These are phyloP conservation scores for Apis mellifera DNA, from an alignment of 1,140 invertebrate genomes.

Conservation along the genomic window Amel_HAv3.1 CM009938.2:3534501-3535000, in stretches of 20 bases:
- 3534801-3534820: not conserved
- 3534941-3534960: conserved; percentile 7
- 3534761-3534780: not conserved
- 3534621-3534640: too few species aligned
- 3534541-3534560: too few species aligned
- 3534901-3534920: conserved; percentile 36
- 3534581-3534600: too few species aligned
- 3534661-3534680: too few species aligned
- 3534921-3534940: conserved; percentile 24
- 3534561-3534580: too few species aligned
- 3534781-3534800: not conserved
- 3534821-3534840: conserved; percentile 39
- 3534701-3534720: too few species aligned
- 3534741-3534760: not conserved
- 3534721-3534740: too few species aligned
- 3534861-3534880: conserved; percentile 40
- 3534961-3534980: not conserved
- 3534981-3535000: not conserved
- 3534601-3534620: too few species aligned
- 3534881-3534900: conserved; percentile 44
- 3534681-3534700: too few species aligned
- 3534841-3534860: conserved; percentile 21
- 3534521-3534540: too few species aligned
- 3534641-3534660: too few species aligned
- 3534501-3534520: too few species aligned